phyloP scores from a whole-genome alignment of 2,888 invertebrate genomes.

The Silvanus unidentatus region DNA sequence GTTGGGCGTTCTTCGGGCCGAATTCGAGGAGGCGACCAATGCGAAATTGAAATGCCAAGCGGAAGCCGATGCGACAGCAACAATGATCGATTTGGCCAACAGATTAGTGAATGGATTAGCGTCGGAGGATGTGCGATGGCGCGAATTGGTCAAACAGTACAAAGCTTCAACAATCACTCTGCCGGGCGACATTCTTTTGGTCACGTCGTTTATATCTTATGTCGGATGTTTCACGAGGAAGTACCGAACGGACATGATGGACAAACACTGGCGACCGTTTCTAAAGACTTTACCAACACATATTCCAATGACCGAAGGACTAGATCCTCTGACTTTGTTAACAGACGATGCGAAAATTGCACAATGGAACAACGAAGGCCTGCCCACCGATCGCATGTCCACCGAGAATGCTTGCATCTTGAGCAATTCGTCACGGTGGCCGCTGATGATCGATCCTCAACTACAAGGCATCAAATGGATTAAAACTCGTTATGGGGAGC shows the following conservation, averaged over 20 bases:
- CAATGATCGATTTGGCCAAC: constrained; percentile 86
- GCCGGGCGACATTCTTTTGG: constrained; percentile 83
- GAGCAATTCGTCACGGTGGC: constrained; percentile 85
- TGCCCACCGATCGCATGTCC: constrained; percentile 91
- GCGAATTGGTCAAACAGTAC: constrained; percentile 55
- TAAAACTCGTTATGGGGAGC: constrained; percentile 73
- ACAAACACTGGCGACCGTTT: constrained; percentile 75
- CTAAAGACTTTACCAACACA: constrained; percentile 61
- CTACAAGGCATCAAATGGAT: constrained; percentile 88
- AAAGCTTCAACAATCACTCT: constrained; percentile 68
- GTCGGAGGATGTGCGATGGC: constrained; percentile 85
- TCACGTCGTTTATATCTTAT: constrained; percentile 91
- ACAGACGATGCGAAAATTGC: constrained; percentile 92
- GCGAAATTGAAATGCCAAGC: constrained; percentile 87
- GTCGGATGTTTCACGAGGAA: constrained; percentile 87
- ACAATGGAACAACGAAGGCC: constrained; percentile 88
- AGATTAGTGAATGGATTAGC: constrained; percentile 87
- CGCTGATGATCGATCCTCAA: constrained; percentile 92
- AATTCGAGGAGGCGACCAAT: constrained; percentile 79
- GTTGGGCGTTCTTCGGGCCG: constrained; percentile 66
- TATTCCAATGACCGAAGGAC: constrained; percentile 71
- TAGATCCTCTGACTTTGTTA: constrained; percentile 79
- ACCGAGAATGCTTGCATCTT: constrained; percentile 91
- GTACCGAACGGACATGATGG: constrained; percentile 72
- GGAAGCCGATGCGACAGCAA: constrained; percentile 85